Percentiles rank a stretch among this genome's conserved stretches.
phyloP scores from a whole-genome alignment of 2,888 invertebrate genomes.

The Bembecia ichneumoniformis region DNA sequence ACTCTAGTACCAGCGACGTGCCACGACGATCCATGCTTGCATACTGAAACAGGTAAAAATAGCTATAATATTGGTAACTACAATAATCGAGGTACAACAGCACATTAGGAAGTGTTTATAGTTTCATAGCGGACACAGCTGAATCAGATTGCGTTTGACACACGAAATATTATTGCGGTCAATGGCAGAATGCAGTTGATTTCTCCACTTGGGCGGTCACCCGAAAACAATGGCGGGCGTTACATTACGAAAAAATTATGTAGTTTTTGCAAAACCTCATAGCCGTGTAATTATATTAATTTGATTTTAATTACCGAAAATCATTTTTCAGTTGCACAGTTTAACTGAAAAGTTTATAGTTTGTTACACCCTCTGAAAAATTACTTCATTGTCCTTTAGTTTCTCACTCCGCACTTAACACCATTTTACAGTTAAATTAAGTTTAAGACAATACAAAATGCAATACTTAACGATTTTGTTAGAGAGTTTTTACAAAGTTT shows the following conservation, averaged over 20 bases:
- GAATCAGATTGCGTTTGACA: constrained; percentile 15
- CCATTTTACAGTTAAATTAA: no score
- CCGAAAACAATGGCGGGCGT: constrained; percentile 38
- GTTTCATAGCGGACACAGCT: not conserved
- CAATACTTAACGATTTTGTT: no score
- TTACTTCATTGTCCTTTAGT: no score
- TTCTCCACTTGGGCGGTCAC: constrained; percentile 41
- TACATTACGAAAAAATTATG: constrained; percentile 27
- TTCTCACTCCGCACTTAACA: no score
- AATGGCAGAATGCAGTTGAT: constrained; percentile 36
- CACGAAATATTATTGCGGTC: constrained; percentile 33
- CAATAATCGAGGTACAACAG: not conserved
- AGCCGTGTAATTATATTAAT: constrained; percentile 7
- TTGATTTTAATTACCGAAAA: constrained; percentile 3
- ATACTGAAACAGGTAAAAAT: constrained; percentile 74
- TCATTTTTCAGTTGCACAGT: not conserved
- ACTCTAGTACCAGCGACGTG: constrained; percentile 89
- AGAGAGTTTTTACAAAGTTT: no score
- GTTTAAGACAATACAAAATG: no score
- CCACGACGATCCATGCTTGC: constrained; percentile 93
- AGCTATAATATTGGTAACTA: not conserved
- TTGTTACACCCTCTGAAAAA: not conserved
- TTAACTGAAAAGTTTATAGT: not conserved
- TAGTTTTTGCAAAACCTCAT: constrained; percentile 22
- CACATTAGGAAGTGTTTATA: not conserved